Evolutionary conservation across 2,797 vertebrate genomes (phyloP), one percentile per base, ranked within the genome.

Genomic region (Rhinoraja longicauda): DNA sequence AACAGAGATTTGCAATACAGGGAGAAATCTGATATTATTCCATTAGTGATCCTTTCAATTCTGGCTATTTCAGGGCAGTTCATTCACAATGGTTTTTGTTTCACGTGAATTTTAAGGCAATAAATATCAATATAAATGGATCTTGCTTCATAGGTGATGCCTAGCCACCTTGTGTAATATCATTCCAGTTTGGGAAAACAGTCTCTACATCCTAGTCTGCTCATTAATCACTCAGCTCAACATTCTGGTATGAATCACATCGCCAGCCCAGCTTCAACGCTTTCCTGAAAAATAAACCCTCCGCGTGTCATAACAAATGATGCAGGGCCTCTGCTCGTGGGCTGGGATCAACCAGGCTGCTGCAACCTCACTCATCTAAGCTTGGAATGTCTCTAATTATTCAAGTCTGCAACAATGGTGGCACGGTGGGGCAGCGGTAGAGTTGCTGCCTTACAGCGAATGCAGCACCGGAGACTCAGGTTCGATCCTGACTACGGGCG

Each of bases 221-320:
- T n/a, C 82, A 86, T 86, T 86, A 86, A 86, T 86, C 82, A 57
- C 57, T 19, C 59, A 86, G n/a, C 59, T 62, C 29, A 64, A 86
- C 59, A 86, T 57, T 32, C 13, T 59, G 6, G 82, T 64, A 86
- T 86, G 57, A 86, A 86, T 86, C 53, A 86, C n/a, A 86, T 86
- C 62, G 29, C 57, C 82, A 13, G 62, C 17, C 39, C 39, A 45
- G 2, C 39, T 45, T 45, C 39, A 45, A 45, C 2, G 2, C 1
- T 45, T 45, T 45, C 39, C 39, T 45, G 39, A 45, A 45, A 39
- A 45, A 45, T 45, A 1, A 45, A 45, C 39, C 39, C 39, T 45
- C 39, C 39, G 2, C 1, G 1, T 45, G 39, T 45, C 39, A 45
- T 45, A 45, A 45, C 39, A 45, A 45, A 45, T 45, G 39, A 45